Base-by-base conservation (phyloP, 2,888 invertebrate species). In the Priocnemis perturbator region DNA sequence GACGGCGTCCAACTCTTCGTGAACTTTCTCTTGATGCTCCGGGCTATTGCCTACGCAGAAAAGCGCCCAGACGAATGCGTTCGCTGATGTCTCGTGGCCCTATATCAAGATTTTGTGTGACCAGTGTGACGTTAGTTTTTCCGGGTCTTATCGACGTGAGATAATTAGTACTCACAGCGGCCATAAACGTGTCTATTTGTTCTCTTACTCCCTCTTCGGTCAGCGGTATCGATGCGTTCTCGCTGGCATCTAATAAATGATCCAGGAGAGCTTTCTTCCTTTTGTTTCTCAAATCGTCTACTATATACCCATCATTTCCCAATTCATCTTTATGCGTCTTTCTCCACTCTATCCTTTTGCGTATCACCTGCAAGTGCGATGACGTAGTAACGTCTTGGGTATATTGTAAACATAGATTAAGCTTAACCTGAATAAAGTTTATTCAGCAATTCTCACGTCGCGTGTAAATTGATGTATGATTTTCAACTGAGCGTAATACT, bases 151-250 rank as follows among this genome's bases (percentile, higher is more conserved):
- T n/a, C n/a, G n/a, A n/a, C n/a, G n/a, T n/a, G n/a, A n/a, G n/a
- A n/a, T n/a, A n/a, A n/a, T n/a, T n/a, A n/a, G n/a, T n/a, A 83
- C 84, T 87, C 84, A 93, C 93, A 86, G 92, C 94, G 86, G 94
- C 94, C 92, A 94, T 93, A 77, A 94, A 94, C 0, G 94, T 94
- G 76, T 94, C 93, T 0, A 94, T 93, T 89, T 94, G 93, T 84
- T 94, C 93, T 64, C 93, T 90, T 50, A 95, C 91, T 70, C 91
- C 44, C 91, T 85, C 73, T 92, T 91, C 11, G 91, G 91, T 53
- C 94, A 87, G n/a, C n/a, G n/a, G 3, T 90, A 91, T 70, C 90
- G 85, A 0, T 37, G 92, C 91, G n/a, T 92, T 90, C 78, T 91
- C 37, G 7, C 2, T 3, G 7, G 7, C 7, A 58, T 93, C 89